Conservation (phyloP, 2,113 vertebrate genomes). For the Sander lucioperca region DNA sequence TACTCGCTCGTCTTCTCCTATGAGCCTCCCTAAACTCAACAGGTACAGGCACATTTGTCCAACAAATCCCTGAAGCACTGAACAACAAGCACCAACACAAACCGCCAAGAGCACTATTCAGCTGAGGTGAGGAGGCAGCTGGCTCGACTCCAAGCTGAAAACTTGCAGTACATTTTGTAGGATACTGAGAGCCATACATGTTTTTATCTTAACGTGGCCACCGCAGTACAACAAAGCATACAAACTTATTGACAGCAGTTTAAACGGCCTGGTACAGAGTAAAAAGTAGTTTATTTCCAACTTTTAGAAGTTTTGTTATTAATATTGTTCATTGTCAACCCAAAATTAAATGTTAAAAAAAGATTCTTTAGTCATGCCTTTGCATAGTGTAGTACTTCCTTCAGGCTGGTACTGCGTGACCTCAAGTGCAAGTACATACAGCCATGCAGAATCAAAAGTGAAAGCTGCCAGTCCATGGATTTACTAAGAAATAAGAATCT, state of each 20-base stretch:
- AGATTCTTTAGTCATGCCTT: neutral
- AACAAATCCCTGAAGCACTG: slow-evolving; percentile 38
- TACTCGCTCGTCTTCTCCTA: neutral
- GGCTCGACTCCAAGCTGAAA: slow-evolving; percentile 60
- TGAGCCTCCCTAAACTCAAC: slow-evolving; percentile 19
- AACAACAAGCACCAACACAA: slow-evolving; percentile 58
- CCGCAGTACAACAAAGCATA: neutral
- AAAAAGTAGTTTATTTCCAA: neutral
- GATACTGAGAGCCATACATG: neutral
- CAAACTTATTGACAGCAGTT: neutral
- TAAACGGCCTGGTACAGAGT: neutral
- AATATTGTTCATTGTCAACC: neutral
- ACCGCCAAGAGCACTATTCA: slow-evolving; percentile 42
- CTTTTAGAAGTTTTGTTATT: neutral
- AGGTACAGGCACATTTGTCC: slow-evolving; percentile 33
- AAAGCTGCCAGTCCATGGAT: neutral
- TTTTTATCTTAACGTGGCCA: neutral
- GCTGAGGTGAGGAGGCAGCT: slow-evolving; percentile 24
- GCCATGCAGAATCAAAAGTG: neutral
- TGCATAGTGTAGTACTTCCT: neutral
- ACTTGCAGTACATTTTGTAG: neutral
- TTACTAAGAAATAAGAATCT: neutral
- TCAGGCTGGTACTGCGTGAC: neutral
- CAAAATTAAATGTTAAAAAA: neutral
- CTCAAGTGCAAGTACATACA: neutral